These are phyloP conservation scores for Harpagifer antarcticus DNA, from an alignment of 2,797 vertebrate species.

Conservation along the genomic window DNA sequence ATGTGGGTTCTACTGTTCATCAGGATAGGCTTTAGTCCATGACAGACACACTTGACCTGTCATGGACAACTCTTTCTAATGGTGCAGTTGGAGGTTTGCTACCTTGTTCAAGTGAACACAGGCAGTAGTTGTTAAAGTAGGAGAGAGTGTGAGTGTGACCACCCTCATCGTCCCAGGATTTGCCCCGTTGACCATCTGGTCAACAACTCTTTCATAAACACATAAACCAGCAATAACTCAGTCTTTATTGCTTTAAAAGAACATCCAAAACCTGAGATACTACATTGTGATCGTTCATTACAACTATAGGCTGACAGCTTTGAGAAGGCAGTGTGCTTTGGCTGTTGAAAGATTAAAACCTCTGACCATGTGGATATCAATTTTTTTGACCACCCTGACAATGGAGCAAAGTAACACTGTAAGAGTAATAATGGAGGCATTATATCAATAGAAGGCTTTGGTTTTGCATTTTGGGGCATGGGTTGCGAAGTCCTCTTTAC, in stretches of 20 bases:
- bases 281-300: background rate
- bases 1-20: background rate
- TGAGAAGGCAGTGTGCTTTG: conserved; percentile 2
- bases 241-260: conserved; percentile 1
- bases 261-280: background rate
- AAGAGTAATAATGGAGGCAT: background rate
- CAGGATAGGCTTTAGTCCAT: background rate
- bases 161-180: too few relatives aligned
- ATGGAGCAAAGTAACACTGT: background rate
- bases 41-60: background rate
- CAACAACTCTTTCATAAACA: background rate
- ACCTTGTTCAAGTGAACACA: background rate
- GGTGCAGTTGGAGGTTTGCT: background rate
- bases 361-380: background rate
- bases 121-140: conserved; percentile 1
- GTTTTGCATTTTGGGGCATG: background rate
- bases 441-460: background rate
- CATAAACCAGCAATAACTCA: background rate
- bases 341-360: conserved; percentile 7
- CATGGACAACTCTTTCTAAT: background rate
- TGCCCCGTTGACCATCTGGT: background rate
- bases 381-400: background rate
- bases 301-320: background rate
- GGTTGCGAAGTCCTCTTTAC: background rate
- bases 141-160: background rate